phyloP scores from a whole-genome alignment of 2,797 vertebrate species.

The Rhyacichthys aspro region DNA sequence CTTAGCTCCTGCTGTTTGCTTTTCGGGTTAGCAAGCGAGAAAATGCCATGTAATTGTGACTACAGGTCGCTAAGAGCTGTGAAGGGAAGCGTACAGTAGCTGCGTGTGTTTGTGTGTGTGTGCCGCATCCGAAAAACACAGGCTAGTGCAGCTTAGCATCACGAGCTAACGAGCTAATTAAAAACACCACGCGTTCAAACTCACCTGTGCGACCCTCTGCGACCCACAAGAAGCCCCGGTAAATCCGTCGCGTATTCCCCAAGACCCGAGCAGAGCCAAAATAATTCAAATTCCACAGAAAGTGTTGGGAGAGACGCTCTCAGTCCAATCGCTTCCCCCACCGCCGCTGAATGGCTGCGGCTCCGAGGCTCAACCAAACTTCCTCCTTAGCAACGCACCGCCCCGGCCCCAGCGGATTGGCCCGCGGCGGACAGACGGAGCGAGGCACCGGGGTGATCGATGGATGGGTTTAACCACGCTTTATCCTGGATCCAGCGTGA shows the following conservation, averaged over 20 bases:
- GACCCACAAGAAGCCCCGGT: constrained; percentile 52
- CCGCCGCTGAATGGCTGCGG: constrained; percentile 74
- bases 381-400: constrained; percentile 83
- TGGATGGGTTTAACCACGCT: constrained; percentile 12
- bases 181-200: constrained; percentile 11
- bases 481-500: constrained; percentile 6
- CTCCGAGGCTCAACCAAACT: constrained; percentile 70
- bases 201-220: constrained; percentile 69
- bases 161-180: constrained; percentile 51
- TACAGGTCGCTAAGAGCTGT: constrained; percentile 8
- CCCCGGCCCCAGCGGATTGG: constrained; percentile 64
- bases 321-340: constrained; percentile 68
- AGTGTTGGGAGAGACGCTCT: constrained; percentile 47
- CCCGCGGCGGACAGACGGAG: background rate
- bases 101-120: constrained; percentile 29
- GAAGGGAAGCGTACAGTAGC: constrained; percentile 42
- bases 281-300: constrained; percentile 77
- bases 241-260: constrained; percentile 44
- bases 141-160: constrained; percentile 63
- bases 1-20: background rate
- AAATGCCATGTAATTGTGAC: constrained; percentile 10
- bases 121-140: constrained; percentile 50
- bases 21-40: constrained; percentile 7
- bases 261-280: constrained; percentile 45
- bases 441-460: constrained; percentile 48